Evolutionary conservation across 2,113 vertebrate species (phyloP).

Genomic region (Pygoscelis antarcticus): DNA sequence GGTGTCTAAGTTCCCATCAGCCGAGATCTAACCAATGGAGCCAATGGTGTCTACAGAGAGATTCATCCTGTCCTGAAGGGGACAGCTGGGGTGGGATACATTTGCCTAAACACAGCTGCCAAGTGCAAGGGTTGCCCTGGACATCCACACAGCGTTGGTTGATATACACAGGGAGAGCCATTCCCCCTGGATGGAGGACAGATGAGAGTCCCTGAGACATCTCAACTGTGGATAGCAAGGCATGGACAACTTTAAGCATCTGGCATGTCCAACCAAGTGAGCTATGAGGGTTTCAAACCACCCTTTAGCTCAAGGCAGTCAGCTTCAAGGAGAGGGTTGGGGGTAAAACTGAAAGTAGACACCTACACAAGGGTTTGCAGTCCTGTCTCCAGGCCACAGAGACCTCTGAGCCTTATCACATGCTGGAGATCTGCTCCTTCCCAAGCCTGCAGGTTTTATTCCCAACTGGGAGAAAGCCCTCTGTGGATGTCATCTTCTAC

Average conservation of each 20-base stretch:
- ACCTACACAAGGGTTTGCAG: fast-evolving
- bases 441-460: neutral
- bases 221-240: neutral
- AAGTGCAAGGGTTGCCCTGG: neutral
- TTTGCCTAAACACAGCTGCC: neutral
- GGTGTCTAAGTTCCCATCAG: neutral
- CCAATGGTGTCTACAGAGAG: neutral
- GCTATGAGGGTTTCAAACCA: neutral
- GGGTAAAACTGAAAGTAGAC: neutral
- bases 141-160: neutral
- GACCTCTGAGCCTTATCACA: neutral
- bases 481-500: neutral
- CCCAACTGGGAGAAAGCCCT: neutral
- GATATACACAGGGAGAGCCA: neutral
- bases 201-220: neutral
- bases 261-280: neutral
- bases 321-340: neutral
- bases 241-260: neutral
- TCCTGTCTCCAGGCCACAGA: neutral
- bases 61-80: neutral
- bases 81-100: neutral
- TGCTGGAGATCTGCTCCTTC: neutral
- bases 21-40: neutral
- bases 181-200: neutral
- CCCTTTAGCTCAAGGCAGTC: neutral